A percentile compares a stretch with the other conserved stretches of the same genome.
Conservation (phyloP, 2,113 vertebrate genomes). For the Paradisaea rubra region DNA sequence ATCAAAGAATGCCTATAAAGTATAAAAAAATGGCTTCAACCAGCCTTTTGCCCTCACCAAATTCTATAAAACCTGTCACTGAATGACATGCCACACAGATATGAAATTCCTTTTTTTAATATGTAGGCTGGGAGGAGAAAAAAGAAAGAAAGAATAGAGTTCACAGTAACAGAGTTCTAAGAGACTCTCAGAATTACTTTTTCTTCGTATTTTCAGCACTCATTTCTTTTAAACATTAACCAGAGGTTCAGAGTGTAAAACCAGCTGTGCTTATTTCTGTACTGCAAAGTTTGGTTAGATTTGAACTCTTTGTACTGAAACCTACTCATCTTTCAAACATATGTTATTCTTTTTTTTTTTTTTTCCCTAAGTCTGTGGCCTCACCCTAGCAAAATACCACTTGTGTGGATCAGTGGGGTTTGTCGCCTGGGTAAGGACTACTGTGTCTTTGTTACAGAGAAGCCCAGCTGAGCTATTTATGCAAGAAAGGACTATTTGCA, state of each 20-base stretch:
- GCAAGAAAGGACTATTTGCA: not conserved
- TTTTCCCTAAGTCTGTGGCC: not conserved
- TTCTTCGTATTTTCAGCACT: conserved; percentile 2
- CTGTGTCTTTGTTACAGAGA: not conserved
- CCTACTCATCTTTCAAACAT: conserved; percentile 29
- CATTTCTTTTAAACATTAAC: conserved; percentile 25
- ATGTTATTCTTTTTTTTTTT: not conserved
- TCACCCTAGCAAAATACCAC: not conserved
- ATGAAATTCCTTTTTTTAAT: not conserved
- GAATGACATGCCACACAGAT: not conserved
- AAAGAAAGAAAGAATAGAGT: not conserved
- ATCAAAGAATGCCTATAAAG: not conserved
- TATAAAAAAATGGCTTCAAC: not conserved
- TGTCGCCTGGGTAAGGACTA: not conserved
- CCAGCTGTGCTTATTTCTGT: conserved; percentile 22
- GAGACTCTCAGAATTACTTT: not conserved
- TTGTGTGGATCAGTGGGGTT: not conserved
- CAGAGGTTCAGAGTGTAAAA: not conserved
- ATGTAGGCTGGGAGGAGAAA: not conserved
- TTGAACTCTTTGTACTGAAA: conserved; percentile 1
- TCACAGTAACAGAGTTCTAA: not conserved
- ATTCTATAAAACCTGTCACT: not conserved
- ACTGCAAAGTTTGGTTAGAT: not conserved
- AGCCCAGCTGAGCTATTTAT: not conserved
- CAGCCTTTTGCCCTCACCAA: not conserved